A percentile compares a stretch with the other conserved stretches of the same genome.
These are phyloP conservation scores for Neopelma chrysocephalum DNA, from an alignment of 2,797 vertebrate genomes.

Conservation along the genomic window DNA sequence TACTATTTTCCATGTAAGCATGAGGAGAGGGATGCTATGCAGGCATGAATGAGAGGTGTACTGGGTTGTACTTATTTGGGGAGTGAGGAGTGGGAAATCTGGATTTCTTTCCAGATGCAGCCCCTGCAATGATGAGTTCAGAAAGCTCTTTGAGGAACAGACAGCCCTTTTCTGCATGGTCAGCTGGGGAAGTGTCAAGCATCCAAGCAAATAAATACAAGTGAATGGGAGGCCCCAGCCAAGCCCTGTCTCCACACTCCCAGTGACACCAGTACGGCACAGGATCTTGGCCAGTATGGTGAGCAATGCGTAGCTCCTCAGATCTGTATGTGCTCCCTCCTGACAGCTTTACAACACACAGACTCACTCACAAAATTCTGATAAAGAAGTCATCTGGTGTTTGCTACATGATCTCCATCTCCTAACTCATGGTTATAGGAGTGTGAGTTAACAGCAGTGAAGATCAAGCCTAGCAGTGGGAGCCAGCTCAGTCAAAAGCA, in stretches of 20 bases:
- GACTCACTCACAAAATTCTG: neutral
- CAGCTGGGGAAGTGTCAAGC: neutral
- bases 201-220: neutral
- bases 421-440: neutral
- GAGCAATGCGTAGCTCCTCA: neutral
- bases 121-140: neutral
- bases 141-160: neutral
- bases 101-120: neutral
- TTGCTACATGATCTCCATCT: neutral
- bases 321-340: neutral
- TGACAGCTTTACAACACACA: neutral
- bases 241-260: neutral
- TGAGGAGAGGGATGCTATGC: neutral
- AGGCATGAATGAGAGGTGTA: neutral
- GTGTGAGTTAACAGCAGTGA: neutral
- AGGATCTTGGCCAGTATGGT: neutral
- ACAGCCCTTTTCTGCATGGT: neutral
- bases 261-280: neutral
- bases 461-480: neutral
- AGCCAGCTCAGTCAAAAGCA: neutral
- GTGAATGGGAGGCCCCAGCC: neutral
- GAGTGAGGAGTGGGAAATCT: neutral
- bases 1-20: neutral
- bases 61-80: neutral
- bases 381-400: neutral